Evolutionary conservation across 2,797 vertebrate species (phyloP).

Genomic region (Champsocephalus gunnari): DNA sequence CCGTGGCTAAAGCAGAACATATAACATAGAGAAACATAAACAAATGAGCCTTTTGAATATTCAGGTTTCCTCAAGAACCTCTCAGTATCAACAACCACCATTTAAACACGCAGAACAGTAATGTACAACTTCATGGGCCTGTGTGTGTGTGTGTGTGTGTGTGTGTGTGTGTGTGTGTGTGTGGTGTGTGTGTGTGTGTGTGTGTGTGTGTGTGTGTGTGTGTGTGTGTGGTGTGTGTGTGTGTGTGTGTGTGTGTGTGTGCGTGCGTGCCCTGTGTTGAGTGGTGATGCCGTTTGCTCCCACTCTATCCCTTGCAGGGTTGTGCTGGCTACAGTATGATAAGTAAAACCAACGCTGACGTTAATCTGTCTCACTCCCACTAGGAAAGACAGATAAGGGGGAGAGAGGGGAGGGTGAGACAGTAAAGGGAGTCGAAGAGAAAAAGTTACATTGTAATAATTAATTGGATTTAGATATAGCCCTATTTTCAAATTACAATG

Average conservation of each 20-base stretch:
- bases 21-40: not conserved
- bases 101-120: not conserved
- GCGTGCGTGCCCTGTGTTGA: slow-evolving; percentile 61
- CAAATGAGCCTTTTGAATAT: not conserved
- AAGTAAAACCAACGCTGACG: slow-evolving; percentile 89
- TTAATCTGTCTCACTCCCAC: slow-evolving; percentile 89
- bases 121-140: slow-evolving; percentile 8
- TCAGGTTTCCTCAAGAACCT: not conserved
- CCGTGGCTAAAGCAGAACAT: not conserved
- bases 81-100: not conserved
- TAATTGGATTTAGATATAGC: slow-evolving; percentile 35
- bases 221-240: no score
- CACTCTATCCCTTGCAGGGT: slow-evolving; percentile 83
- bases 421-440: slow-evolving; percentile 50
- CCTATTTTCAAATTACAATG: not conserved
- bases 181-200: slow-evolving; percentile 25
- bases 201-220: slow-evolving; percentile 41
- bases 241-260: not conserved
- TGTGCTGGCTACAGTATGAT: slow-evolving; percentile 87
- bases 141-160: slow-evolving; percentile 47
- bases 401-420: slow-evolving; percentile 55
- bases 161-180: slow-evolving; percentile 28
- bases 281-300: slow-evolving; percentile 72
- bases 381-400: slow-evolving; percentile 84
- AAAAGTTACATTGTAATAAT: slow-evolving; percentile 50